Evolutionary conservation across 2,888 invertebrate species (phyloP).

Genomic region (Caenorhabditis macrosperma): DNA sequence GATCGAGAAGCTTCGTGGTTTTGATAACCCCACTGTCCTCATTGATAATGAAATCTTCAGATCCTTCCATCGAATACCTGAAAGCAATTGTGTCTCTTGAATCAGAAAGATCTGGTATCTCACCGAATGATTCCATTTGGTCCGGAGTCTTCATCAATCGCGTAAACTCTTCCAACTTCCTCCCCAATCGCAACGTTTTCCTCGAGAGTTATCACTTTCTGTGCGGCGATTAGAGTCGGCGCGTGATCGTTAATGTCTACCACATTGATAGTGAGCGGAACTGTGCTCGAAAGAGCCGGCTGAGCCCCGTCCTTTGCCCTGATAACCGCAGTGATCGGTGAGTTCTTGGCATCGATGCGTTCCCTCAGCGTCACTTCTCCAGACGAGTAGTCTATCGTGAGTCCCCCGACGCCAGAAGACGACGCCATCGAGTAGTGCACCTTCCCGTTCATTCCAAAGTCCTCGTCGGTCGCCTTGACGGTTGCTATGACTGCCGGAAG

Average conservation of each 20-base stretch:
- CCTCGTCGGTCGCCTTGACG: conserved; percentile 88
- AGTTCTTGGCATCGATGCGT: conserved; percentile 69
- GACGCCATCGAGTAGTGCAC: conserved; percentile 95
- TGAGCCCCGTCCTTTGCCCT: conserved; percentile 96
- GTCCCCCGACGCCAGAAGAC: conserved; percentile 87
- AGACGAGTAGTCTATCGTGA: conserved; percentile 93
- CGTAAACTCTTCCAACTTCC: conserved; percentile 92
- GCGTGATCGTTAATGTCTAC: conserved; percentile 95
- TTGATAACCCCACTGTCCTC: conserved; percentile 92
- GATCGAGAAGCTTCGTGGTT: conserved; percentile 91
- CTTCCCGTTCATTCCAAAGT: conserved; percentile 89
- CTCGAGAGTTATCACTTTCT: conserved; percentile 93
- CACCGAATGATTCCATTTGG: conserved; percentile 73
- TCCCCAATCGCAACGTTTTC: conserved; percentile 92
- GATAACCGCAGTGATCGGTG: conserved; percentile 86
- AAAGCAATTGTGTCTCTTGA: neutral
- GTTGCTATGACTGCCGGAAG: conserved; percentile 89
- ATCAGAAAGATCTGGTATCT: neutral
- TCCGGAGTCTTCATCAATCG: conserved; percentile 96
- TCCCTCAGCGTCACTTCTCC: conserved; percentile 84
- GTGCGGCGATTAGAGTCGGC: conserved; percentile 91
- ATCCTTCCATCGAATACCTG: conserved; percentile 74
- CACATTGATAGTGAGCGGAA: conserved; percentile 92
- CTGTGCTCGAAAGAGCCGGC: conserved; percentile 94
- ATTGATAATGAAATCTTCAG: conserved; percentile 89